Evolutionary conservation across 2,797 vertebrate genomes (phyloP).

Genomic region (Siniperca undulata): DNA sequence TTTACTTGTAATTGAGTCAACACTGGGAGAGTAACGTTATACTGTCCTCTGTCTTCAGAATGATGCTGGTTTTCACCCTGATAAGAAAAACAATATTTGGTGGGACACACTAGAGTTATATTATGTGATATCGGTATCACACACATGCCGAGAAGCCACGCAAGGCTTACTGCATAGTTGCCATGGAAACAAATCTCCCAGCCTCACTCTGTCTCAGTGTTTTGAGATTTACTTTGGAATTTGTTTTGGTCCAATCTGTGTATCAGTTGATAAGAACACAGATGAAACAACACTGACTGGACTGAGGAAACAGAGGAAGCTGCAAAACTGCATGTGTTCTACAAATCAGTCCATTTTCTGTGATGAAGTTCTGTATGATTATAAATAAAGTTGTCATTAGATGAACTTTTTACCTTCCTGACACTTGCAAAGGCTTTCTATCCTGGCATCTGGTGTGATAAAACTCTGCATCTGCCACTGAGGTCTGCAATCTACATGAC

Average conservation of each 20-base stretch:
- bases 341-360: neutral
- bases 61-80: neutral
- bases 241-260: slow-evolving; percentile 52
- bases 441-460: slow-evolving; percentile 42
- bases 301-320: neutral
- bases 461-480: slow-evolving; percentile 16
- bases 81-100: neutral
- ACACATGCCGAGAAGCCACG: slow-evolving; percentile 52
- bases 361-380: neutral
- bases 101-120: neutral
- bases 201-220: slow-evolving; percentile 66
- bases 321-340: neutral
- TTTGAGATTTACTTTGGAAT: slow-evolving; percentile 61
- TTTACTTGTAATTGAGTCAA: neutral
- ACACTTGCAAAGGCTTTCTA: slow-evolving; percentile 11
- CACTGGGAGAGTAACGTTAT: neutral
- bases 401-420: slow-evolving; percentile 29
- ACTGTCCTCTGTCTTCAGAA: neutral
- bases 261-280: slow-evolving; percentile 31
- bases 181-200: slow-evolving; percentile 83
- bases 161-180: slow-evolving; percentile 79
- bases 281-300: slow-evolving; percentile 7
- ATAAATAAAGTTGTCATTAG: slow-evolving; percentile 5
- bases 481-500: slow-evolving; percentile 28
- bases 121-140: slow-evolving; percentile 11